phyloP scores from a whole-genome alignment of 1,140 invertebrate species.

The Tyrophagus putrescentiae region DNA sequence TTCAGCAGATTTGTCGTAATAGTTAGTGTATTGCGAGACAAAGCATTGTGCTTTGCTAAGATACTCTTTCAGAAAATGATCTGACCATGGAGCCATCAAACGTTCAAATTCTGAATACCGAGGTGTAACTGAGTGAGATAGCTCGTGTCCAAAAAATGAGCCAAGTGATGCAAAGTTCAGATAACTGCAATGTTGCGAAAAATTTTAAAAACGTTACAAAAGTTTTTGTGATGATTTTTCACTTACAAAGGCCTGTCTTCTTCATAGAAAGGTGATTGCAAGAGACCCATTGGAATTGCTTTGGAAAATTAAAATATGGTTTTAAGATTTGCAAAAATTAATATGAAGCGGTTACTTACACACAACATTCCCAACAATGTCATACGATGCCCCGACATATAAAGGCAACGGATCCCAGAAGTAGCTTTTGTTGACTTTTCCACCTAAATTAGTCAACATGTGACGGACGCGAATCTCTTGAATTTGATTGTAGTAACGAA shows the following conservation, averaged over 20 bases:
- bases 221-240: neutral
- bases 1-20: slow-evolving; percentile 13
- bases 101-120: slow-evolving; percentile 5
- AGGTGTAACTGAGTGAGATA: slow-evolving; percentile 33
- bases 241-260: slow-evolving; percentile 48
- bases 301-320: neutral
- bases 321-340: neutral
- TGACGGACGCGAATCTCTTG: neutral
- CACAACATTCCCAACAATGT: slow-evolving; percentile 63
- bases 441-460: neutral
- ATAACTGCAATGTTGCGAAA: slow-evolving; percentile 40
- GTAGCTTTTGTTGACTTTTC: neutral
- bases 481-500: neutral
- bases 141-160: slow-evolving; percentile 30
- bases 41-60: slow-evolving; percentile 18
- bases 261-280: slow-evolving; percentile 72
- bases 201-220: neutral
- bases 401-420: slow-evolving; percentile 16
- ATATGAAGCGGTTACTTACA: slow-evolving; percentile 28
- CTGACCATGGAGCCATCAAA: slow-evolving; percentile 7
- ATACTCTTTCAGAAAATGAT: neutral
- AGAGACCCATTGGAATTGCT: slow-evolving; percentile 33
- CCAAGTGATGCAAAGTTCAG: slow-evolving; percentile 37
- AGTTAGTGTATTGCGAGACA: slow-evolving; percentile 11
- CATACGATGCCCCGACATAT: slow-evolving; percentile 61